These are phyloP conservation scores for Drosophila pullipes DNA, from an alignment of 2,888 invertebrate genomes.

Conservation along the genomic window DNA sequence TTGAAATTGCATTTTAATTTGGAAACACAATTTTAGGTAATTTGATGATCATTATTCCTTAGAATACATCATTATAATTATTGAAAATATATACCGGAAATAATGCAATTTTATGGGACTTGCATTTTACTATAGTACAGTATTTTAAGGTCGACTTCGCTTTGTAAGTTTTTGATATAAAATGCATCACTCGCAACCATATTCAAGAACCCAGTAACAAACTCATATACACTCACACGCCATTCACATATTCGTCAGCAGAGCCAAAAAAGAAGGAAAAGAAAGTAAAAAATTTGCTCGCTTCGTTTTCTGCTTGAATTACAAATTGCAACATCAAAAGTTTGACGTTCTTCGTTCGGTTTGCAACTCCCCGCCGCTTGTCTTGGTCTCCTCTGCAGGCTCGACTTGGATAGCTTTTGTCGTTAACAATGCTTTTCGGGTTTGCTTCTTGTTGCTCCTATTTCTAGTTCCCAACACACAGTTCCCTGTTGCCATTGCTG, in stretches of 20 bases:
- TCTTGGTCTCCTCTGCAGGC: slow-evolving; percentile 12
- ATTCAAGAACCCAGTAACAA: slow-evolving; percentile 33
- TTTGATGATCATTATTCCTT: not conserved
- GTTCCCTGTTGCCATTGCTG: slow-evolving; percentile 44
- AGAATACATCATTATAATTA: not conserved
- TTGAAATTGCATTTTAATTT: not conserved
- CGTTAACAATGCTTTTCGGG: slow-evolving; percentile 78
- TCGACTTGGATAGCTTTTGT: slow-evolving; percentile 50
- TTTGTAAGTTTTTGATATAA: slow-evolving; percentile 39
- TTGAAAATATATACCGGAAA: not conserved
- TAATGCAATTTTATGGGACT: not conserved
- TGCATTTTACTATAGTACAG: not conserved
- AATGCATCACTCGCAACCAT: slow-evolving; percentile 55
- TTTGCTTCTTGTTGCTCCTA: slow-evolving; percentile 54
- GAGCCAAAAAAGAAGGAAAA: slow-evolving; percentile 29
- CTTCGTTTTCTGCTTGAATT: slow-evolving; percentile 84
- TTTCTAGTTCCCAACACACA: slow-evolving; percentile 7
- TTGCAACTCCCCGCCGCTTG: slow-evolving; percentile 18
- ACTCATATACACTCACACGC: slow-evolving; percentile 26
- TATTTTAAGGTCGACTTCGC: slow-evolving; percentile 13
- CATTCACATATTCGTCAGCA: slow-evolving; percentile 62
- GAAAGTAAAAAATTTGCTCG: slow-evolving; percentile 66
- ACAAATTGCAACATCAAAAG: slow-evolving; percentile 84
- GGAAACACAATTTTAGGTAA: not conserved
- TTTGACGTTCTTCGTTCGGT: slow-evolving; percentile 79